These are phyloP conservation scores for Calameuta idolon DNA, from an alignment of 2,888 invertebrate species.

Conservation along the genomic window DNA sequence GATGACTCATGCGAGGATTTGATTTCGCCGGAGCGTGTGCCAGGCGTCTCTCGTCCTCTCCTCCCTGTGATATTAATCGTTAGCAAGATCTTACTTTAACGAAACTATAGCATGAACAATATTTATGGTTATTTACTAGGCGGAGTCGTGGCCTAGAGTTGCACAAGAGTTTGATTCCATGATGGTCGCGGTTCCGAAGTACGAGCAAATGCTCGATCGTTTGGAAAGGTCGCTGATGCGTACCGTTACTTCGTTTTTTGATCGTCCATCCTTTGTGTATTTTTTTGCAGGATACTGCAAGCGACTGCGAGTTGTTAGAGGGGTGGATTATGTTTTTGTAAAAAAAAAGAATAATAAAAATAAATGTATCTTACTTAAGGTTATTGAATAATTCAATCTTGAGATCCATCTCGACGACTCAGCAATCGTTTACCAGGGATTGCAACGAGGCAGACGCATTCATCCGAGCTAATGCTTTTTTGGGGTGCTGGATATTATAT, in stretches of 20 bases:
- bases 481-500: too few species aligned
- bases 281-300: too few species aligned
- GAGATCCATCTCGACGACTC: too few species aligned
- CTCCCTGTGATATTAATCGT: neutral
- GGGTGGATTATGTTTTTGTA: too few species aligned
- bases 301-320: too few species aligned
- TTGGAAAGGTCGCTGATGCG: constrained; percentile 5
- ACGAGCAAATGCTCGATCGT: constrained; percentile 10
- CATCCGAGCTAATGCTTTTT: constrained; percentile 17
- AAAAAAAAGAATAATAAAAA: too few species aligned
- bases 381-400: too few species aligned
- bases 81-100: neutral
- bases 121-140: neutral
- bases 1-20: constrained; percentile 11
- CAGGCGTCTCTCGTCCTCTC: neutral
- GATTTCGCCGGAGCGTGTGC: neutral
- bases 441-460: constrained; percentile 25
- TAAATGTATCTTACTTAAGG: too few species aligned
- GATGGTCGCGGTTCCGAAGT: neutral
- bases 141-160: neutral
- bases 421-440: too few species aligned
- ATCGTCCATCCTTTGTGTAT: too few species aligned
- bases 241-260: too few species aligned
- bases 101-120: neutral
- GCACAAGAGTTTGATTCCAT: neutral